Percentiles rank a stretch among this genome's conserved stretches.
Evolutionary conservation across 2,888 invertebrate species (phyloP).

Genomic region (Elmis aenea): DNA sequence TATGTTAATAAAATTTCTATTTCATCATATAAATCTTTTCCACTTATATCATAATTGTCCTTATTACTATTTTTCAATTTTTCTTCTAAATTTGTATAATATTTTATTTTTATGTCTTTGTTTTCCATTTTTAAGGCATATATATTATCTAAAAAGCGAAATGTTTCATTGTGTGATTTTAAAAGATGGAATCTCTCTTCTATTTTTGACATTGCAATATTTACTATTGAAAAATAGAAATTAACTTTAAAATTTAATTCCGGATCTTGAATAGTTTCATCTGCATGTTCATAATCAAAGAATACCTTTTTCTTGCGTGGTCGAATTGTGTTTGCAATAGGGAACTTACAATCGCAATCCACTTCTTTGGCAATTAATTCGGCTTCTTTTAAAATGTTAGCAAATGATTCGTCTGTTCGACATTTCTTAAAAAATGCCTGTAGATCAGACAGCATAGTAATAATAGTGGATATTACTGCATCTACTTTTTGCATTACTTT

Average conservation of each 20-base stretch:
- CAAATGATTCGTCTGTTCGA: conserved; percentile 24
- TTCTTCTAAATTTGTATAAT: too few species aligned
- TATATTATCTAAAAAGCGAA: too few species aligned
- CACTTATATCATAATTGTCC: conserved; percentile 15
- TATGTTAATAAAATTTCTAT: too few species aligned
- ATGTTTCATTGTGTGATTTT: too few species aligned
- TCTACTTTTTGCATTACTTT: conserved; percentile 23
- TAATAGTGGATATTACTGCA: background rate
- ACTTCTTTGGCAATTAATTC: conserved; percentile 17
- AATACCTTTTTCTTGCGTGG: conserved; percentile 16
- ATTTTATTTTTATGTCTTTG: too few species aligned
- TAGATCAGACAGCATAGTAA: conserved; percentile 4
- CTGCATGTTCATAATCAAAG: background rate
- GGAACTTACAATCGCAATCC: conserved; percentile 22
- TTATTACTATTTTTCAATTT: conserved; percentile 13
- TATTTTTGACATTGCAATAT: conserved; percentile 2
- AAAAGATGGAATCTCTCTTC: conserved; percentile 3
- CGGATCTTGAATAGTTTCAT: background rate
- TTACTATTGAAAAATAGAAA: conserved; percentile 2
- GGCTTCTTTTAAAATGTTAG: conserved; percentile 21
- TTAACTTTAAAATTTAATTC: conserved; percentile 3
- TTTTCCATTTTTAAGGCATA: too few species aligned
- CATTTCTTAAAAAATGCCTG: conserved; percentile 15
- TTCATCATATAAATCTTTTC: conserved; percentile 18
- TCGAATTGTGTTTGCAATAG: conserved; percentile 17